Percentiles rank a stretch among this genome's conserved stretches.
Conservation (phyloP, 2,888 invertebrate species). For the Isoperla grammatica region DNA sequence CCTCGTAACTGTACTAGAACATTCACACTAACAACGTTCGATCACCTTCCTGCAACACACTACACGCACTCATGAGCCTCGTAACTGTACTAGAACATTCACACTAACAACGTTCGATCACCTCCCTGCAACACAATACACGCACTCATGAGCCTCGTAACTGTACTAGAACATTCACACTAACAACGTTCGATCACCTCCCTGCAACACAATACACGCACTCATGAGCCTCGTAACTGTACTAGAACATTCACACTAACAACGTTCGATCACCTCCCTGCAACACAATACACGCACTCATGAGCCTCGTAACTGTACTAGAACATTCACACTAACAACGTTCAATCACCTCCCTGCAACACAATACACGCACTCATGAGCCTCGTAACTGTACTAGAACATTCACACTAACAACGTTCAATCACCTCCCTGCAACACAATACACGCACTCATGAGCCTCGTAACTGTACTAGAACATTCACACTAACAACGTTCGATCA, state of each 20-base stretch:
- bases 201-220: conserved; percentile 49
- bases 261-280: conserved; percentile 95
- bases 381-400: too few relatives aligned
- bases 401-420: conserved; percentile 59
- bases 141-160: too few relatives aligned
- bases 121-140: conserved; percentile 64
- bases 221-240: too few relatives aligned
- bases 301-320: too few relatives aligned
- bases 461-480: too few relatives aligned
- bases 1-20: too few relatives aligned
- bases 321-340: conserved; percentile 49
- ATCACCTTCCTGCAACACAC: conserved; percentile 79
- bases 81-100: too few relatives aligned
- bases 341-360: conserved; percentile 89
- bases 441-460: too few relatives aligned
- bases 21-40: conserved; percentile 59
- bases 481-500: conserved; percentile 72
- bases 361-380: too few relatives aligned
- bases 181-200: conserved; percentile 89
- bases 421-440: conserved; percentile 79
- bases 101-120: conserved; percentile 72
- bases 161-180: too few relatives aligned
- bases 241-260: too few relatives aligned
- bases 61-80: too few relatives aligned
- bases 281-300: conserved; percentile 36